Percentiles rank a stretch among this genome's conserved stretches.
phyloP scores from a whole-genome alignment of 1,140 invertebrate genomes.

The Cydia splendana region DNA sequence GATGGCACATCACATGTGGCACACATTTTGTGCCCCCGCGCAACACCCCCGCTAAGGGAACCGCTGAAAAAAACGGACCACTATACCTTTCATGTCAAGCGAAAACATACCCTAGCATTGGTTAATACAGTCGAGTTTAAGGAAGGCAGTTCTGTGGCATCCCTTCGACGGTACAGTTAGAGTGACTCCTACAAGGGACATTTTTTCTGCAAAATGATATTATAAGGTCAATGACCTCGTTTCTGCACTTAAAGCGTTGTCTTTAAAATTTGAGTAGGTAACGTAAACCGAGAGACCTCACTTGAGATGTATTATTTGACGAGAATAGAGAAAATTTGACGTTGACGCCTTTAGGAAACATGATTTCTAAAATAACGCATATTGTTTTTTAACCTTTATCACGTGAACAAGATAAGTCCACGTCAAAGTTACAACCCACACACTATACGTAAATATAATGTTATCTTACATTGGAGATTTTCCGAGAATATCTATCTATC shows the following conservation, averaged over 20 bases:
- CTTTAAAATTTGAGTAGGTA: neutral
- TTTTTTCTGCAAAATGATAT: slow-evolving; percentile 51
- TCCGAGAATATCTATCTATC: slow-evolving; percentile 13
- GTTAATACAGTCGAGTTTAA: slow-evolving; percentile 40
- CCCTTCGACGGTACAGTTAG: slow-evolving; percentile 33
- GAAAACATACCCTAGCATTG: slow-evolving; percentile 51
- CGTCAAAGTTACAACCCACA: neutral
- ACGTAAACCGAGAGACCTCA: neutral
- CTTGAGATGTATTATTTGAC: neutral
- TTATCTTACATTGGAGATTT: neutral
- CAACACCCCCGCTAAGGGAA: slow-evolving; percentile 63
- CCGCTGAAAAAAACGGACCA: slow-evolving; percentile 65
- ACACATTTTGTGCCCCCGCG: slow-evolving; percentile 60
- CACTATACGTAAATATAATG: neutral
- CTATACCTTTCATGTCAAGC: neutral
- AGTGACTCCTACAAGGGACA: slow-evolving; percentile 40
- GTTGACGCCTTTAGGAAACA: too few species aligned
- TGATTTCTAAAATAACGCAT: neutral
- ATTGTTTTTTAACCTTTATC: neutral
- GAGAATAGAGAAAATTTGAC: too few species aligned
- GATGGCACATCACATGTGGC: slow-evolving; percentile 56
- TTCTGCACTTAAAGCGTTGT: slow-evolving; percentile 36
- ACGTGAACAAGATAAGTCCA: neutral
- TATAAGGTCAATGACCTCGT: slow-evolving; percentile 59
- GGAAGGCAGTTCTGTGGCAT: slow-evolving; percentile 32